A percentile compares a stretch with the other conserved stretches of the same genome.
phyloP scores from a whole-genome alignment of 1,140 invertebrate species.

The Caenorhabditis briggsae region DNA sequence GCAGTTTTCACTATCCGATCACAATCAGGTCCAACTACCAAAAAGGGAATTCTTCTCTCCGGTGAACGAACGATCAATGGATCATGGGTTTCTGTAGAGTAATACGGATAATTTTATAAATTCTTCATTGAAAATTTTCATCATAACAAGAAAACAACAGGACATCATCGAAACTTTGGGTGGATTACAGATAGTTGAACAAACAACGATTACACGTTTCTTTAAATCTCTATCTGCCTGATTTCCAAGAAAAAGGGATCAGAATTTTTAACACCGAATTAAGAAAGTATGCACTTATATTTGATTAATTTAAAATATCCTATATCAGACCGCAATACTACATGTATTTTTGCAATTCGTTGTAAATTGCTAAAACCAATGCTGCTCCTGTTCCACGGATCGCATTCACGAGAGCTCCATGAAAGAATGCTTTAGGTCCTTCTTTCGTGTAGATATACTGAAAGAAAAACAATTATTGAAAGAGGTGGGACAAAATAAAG shows the following conservation, averaged over 20 bases:
- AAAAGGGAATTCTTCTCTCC: slow-evolving; percentile 19
- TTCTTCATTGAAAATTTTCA: neutral
- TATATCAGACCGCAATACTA: slow-evolving; percentile 28
- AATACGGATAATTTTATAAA: neutral
- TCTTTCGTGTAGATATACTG: slow-evolving; percentile 80
- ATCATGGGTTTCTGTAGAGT: slow-evolving; percentile 11
- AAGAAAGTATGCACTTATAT: slow-evolving; percentile 4
- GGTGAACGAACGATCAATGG: slow-evolving; percentile 30
- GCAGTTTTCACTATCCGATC: neutral
- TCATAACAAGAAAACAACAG: slow-evolving; percentile 31
- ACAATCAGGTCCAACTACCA: neutral
- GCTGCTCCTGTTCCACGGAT: slow-evolving; percentile 81
- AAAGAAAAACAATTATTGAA: slow-evolving; percentile 81
- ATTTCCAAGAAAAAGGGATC: neutral
- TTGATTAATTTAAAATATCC: neutral
- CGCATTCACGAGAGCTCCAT: slow-evolving; percentile 81
- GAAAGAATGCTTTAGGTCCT: slow-evolving; percentile 80
- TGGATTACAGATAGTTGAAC: neutral
- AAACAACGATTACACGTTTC: neutral
- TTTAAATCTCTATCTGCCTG: neutral
- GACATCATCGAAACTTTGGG: neutral
- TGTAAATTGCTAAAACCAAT: slow-evolving; percentile 81
- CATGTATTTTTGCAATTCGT: slow-evolving; percentile 79
- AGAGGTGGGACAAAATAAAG: neutral
- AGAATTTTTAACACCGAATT: neutral